These are phyloP conservation scores for Iphiclides podalirius DNA, from an alignment of 2,888 invertebrate species.

Conservation along the genomic window DNA sequence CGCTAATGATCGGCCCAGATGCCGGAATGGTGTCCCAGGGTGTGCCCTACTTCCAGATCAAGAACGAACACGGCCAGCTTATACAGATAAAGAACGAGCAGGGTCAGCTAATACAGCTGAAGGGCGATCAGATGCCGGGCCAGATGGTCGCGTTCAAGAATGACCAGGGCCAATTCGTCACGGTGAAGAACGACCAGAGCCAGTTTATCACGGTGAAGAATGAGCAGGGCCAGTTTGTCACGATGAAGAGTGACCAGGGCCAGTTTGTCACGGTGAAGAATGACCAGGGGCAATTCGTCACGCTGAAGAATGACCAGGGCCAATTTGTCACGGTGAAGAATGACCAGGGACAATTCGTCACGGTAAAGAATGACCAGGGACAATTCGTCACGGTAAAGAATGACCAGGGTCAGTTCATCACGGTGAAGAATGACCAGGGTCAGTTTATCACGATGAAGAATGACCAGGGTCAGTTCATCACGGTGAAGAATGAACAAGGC, in stretches of 20 bases:
- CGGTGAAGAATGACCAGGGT: slow-evolving; percentile 69
- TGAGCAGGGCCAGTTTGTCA: slow-evolving; percentile 42
- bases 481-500: slow-evolving; percentile 58
- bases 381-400: slow-evolving; percentile 70
- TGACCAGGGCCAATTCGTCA: slow-evolving; percentile 42
- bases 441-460: slow-evolving; percentile 67
- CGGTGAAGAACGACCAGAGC: slow-evolving; percentile 27
- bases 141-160: slow-evolving; percentile 58
- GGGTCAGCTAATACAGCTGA: slow-evolving; percentile 68
- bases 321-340: slow-evolving; percentile 58
- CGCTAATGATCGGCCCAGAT: slow-evolving; percentile 54
- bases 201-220: slow-evolving; percentile 58
- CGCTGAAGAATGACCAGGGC: slow-evolving; percentile 61
- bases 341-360: slow-evolving; percentile 42
- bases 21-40: slow-evolving; percentile 44
- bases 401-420: slow-evolving; percentile 68
- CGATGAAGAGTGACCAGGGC: slow-evolving; percentile 64
- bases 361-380: slow-evolving; percentile 43
- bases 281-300: slow-evolving; percentile 68
- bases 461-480: slow-evolving; percentile 55
- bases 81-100: slow-evolving; percentile 70
- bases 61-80: slow-evolving; percentile 69
- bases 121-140: slow-evolving; percentile 53
- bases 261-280: slow-evolving; percentile 69
- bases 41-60: slow-evolving; percentile 64